Percentiles rank a stretch among this genome's conserved stretches.
Conservation (phyloP, 2,888 invertebrate genomes). For the Sacculina carcini region DNA sequence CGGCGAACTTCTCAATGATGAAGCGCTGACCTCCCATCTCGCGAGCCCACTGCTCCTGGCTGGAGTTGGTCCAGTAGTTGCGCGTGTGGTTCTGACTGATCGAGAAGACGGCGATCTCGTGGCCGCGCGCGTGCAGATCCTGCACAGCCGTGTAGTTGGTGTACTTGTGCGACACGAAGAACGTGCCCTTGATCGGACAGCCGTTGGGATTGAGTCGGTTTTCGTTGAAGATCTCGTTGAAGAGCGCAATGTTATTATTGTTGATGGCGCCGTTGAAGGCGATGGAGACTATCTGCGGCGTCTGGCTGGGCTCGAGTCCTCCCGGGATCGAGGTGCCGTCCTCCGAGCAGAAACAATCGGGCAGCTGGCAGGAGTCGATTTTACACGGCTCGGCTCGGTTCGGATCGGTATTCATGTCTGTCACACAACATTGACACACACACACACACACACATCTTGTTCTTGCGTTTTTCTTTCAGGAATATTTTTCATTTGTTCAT, state of each 20-base stretch:
- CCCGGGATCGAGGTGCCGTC: slow-evolving; percentile 46
- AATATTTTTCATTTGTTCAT: background rate
- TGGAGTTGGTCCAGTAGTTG: slow-evolving; percentile 73
- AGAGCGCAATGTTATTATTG: slow-evolving; percentile 76
- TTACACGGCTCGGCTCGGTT: slow-evolving; percentile 77
- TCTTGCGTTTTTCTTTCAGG: background rate
- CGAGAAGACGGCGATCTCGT: slow-evolving; percentile 78
- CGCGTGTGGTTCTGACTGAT: slow-evolving; percentile 79
- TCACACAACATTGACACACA: background rate
- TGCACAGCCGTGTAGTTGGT: slow-evolving; percentile 78
- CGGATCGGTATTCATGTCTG: slow-evolving; percentile 77
- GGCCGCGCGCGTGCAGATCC: slow-evolving; percentile 67
- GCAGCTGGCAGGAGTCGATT: slow-evolving; percentile 52
- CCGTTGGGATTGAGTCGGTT: slow-evolving; percentile 76
- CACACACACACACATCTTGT: background rate
- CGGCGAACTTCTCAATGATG: slow-evolving; percentile 64
- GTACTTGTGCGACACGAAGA: slow-evolving; percentile 77
- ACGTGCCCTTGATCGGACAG: slow-evolving; percentile 73
- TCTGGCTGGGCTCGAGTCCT: slow-evolving; percentile 19
- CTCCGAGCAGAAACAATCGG: slow-evolving; percentile 82
- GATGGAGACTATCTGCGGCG: slow-evolving; percentile 80
- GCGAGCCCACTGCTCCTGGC: slow-evolving; percentile 75
- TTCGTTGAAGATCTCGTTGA: slow-evolving; percentile 70
- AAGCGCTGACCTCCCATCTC: slow-evolving; percentile 85
- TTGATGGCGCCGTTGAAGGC: slow-evolving; percentile 86